phyloP scores from a whole-genome alignment of 2,797 vertebrate genomes.

The Artibeus jamaicensis region DNA sequence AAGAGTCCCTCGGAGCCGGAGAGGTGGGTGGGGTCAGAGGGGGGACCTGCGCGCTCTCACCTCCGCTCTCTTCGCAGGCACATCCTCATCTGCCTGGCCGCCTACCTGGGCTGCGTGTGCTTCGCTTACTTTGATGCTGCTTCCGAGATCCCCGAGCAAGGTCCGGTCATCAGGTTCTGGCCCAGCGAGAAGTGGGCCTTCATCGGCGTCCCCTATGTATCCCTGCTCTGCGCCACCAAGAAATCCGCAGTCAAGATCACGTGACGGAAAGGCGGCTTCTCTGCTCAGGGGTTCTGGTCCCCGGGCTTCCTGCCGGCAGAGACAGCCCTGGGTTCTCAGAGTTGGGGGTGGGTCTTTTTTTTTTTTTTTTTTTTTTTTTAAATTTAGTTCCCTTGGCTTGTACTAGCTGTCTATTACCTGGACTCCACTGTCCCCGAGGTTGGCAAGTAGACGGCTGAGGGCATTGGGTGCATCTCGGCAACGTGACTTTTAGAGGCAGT shows the following conservation, averaged over 20 bases:
- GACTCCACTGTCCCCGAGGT: background rate
- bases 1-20: background rate
- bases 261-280: slow-evolving; percentile 78
- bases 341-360: background rate
- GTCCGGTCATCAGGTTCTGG: slow-evolving; percentile 98
- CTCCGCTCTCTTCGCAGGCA: slow-evolving; percentile 86
- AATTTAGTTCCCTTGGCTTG: slow-evolving; percentile 41
- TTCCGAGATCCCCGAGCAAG: slow-evolving; percentile 95
- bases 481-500: background rate
- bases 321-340: background rate
- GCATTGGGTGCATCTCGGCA: background rate
- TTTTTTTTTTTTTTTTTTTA: background rate
- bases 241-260: slow-evolving; percentile 94
- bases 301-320: slow-evolving; percentile 33
- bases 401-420: background rate
- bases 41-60: background rate
- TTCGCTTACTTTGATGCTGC: slow-evolving; percentile 97
- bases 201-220: slow-evolving; percentile 95
- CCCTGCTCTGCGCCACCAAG: slow-evolving; percentile 91
- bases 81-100: slow-evolving; percentile 95
- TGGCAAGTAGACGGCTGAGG: background rate
- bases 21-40: fast-evolving
- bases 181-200: slow-evolving; percentile 99
- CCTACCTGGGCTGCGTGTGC: slow-evolving; percentile 96
- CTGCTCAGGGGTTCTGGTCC: background rate